phyloP scores from a whole-genome alignment of 2,113 vertebrate species.

The Taxidea taxus region DNA sequence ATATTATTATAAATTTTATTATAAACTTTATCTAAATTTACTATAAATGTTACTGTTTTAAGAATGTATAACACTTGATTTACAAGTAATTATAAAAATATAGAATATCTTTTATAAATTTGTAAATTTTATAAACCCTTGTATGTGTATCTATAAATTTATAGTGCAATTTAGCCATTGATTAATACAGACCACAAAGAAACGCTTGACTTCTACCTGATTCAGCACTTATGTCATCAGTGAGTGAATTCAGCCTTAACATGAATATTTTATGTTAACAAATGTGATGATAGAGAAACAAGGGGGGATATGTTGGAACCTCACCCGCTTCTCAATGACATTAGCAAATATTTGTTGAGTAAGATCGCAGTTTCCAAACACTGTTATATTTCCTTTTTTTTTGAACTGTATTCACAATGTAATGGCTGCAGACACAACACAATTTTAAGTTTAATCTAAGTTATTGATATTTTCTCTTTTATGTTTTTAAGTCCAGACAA shows the following conservation, averaged over 20 bases:
- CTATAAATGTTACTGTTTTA: background rate
- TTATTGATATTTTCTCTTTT: background rate
- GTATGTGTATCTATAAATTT: background rate
- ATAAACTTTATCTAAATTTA: background rate
- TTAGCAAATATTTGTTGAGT: background rate
- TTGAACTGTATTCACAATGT: background rate
- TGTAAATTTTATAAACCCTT: background rate
- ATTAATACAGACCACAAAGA: background rate
- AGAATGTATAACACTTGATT: background rate
- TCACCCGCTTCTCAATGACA: background rate
- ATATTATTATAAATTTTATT: background rate
- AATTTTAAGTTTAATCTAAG: background rate
- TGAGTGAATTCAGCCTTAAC: background rate
- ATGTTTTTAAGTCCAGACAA: background rate
- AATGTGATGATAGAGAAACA: no score
- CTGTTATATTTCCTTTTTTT: background rate
- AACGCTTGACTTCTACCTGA: background rate
- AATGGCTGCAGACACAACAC: background rate
- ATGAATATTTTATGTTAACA: background rate
- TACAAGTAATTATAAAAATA: background rate
- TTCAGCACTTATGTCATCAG: background rate
- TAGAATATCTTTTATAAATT: background rate
- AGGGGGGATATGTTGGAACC: accelerated
- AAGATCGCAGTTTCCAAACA: background rate
- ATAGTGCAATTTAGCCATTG: background rate